Conservation (phyloP, 1,140 invertebrate species). For the Drosophila lacertosa region DNA sequence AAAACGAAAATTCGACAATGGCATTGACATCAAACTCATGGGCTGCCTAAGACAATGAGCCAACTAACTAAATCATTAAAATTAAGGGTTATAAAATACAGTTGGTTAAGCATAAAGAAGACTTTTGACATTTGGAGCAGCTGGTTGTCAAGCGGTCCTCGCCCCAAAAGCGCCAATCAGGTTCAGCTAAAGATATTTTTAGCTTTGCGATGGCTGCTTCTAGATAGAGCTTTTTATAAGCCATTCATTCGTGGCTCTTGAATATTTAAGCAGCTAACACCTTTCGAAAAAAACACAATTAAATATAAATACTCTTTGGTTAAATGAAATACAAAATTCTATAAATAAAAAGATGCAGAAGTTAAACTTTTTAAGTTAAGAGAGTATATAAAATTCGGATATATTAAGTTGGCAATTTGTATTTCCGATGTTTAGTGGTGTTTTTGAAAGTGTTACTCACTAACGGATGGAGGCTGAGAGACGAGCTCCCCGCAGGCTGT, state of each 20-base stretch:
- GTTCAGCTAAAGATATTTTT: not conserved
- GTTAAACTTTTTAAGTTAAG: not conserved
- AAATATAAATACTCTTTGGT: too few relatives aligned
- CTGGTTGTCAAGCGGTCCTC: slow-evolving; percentile 5
- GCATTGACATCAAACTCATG: slow-evolving; percentile 69
- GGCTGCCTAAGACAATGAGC: not conserved
- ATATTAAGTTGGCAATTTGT: not conserved
- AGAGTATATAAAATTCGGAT: not conserved
- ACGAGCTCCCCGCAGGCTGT: slow-evolving; percentile 29
- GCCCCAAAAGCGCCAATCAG: not conserved
- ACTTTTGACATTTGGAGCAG: slow-evolving; percentile 10
- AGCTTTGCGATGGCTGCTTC: too few relatives aligned
- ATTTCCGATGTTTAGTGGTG: not conserved
- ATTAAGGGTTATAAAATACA: not conserved
- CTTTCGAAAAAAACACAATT: too few relatives aligned
- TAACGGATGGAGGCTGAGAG: slow-evolving; percentile 18
- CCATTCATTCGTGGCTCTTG: too few relatives aligned
- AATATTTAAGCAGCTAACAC: too few relatives aligned
- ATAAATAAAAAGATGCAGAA: not conserved
- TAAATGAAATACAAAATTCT: not conserved
- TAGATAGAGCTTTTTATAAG: too few relatives aligned
- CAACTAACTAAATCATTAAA: slow-evolving; percentile 2
- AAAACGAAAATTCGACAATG: slow-evolving; percentile 49
- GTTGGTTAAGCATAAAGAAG: not conserved
- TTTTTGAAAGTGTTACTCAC: slow-evolving; percentile 11